These are phyloP conservation scores for Anseranas semipalmata DNA, from an alignment of 2,113 vertebrate genomes.

Conservation along the genomic window DNA sequence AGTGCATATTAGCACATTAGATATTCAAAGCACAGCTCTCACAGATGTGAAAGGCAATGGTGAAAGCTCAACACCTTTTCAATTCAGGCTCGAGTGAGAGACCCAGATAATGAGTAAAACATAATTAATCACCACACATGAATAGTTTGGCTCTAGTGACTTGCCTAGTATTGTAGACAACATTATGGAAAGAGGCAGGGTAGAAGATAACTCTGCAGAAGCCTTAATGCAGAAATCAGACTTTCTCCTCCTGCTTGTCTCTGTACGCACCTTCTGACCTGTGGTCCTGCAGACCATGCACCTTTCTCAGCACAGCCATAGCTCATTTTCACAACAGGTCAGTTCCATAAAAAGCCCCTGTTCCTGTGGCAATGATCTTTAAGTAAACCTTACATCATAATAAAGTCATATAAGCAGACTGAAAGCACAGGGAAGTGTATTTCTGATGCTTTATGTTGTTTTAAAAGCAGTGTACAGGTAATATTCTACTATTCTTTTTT, in stretches of 20 bases:
- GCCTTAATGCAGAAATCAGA: neutral
- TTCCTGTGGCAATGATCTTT: neutral
- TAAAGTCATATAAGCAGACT: accelerated
- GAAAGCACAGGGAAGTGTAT: neutral
- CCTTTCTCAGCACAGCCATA: neutral
- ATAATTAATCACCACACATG: neutral
- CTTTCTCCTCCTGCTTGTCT: neutral
- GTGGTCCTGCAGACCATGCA: neutral
- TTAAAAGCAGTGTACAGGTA: neutral
- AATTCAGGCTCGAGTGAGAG: neutral
- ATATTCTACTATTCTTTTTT: neutral
- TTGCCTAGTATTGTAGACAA: neutral
- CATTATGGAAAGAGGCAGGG: neutral
- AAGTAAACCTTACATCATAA: neutral
- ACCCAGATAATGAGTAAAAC: neutral
- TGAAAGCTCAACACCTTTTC: neutral
- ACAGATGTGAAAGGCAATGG: neutral
- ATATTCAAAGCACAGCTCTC: neutral
- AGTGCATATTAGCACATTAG: neutral
- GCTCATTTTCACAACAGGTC: neutral
- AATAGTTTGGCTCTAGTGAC: neutral
- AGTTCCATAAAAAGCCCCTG: neutral
- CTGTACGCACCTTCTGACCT: neutral
- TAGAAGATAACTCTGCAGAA: neutral
- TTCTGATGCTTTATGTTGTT: neutral